Evolutionary conservation across 2,888 invertebrate genomes (phyloP), one percentile per base, ranked within the genome.

Genomic region (Rhogogaster chlorosoma): DNA sequence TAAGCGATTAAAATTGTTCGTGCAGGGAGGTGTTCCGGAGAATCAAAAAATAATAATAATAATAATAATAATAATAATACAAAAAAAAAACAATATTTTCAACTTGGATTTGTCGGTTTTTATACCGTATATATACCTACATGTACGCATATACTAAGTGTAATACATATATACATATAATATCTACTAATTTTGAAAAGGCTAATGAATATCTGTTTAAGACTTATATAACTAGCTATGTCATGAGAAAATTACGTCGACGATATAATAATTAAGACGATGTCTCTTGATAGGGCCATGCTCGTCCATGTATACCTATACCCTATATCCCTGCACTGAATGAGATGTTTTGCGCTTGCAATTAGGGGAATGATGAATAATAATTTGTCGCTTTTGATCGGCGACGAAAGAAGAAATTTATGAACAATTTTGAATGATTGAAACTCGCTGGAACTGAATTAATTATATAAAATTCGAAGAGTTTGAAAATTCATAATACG

Each of bases 21-120:
- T 80, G 61, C 80, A 80, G 57, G 80, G 57, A 61, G 80, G 80
- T 61, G 80, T 80, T 80, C 57, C 80, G 22, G 57, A 22, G 71
- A 42, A 29, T 26, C 49, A n/a, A n/a, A n/a, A 10, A 32, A 67
- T 22, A 53, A 61, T 2, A 26, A 18, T 2, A 61, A 10, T 0
- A 22, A 61, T 3, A 67, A 12, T 15, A 9, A 7, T 3, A 22
- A 15, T 29, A 64, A 29, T 64, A 1, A 29, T 15, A 15, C 2
- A 29, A 64, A 7, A 64, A n/a, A 29, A 12, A 6, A 29, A 26
- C 29, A 32, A 29, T 32, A 32, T n/a, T 53, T 53, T 29, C 4
- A 67, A 29, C 32, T 67, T 67, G 18, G 18, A 67, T 67, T 45
- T 15, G 45, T 45, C 45, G 45, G 45, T 45, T 45, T 42, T 42